Evolutionary conservation across 2,888 invertebrate genomes (phyloP).

Genomic region (Eilema griseolum): DNA sequence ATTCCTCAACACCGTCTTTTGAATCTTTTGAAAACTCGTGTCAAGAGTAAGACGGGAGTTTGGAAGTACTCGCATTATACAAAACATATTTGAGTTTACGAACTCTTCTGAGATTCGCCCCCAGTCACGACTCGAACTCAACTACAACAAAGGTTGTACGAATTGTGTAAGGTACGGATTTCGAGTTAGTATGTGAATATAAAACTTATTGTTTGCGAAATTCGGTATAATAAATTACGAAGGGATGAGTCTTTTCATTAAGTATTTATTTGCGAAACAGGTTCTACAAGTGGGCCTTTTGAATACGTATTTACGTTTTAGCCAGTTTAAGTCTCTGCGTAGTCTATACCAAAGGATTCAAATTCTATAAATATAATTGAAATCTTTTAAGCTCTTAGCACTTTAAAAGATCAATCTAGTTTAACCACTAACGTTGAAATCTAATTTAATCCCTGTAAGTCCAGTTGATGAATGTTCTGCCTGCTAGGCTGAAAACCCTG

Average conservation of each 20-base stretch:
- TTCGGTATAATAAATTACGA: not conserved
- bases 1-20: slow-evolving; percentile 22
- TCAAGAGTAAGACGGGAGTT: slow-evolving; percentile 27
- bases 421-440: not conserved
- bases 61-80: slow-evolving; percentile 38
- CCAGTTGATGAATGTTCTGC: not conserved
- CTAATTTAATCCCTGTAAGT: not conserved
- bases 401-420: not conserved
- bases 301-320: not conserved
- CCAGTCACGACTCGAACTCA: slow-evolving; percentile 33
- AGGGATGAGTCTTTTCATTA: not conserved
- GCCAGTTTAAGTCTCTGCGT: not conserved
- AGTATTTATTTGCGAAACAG: not conserved
- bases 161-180: slow-evolving; percentile 22
- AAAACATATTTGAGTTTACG: slow-evolving; percentile 44
- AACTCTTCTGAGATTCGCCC: slow-evolving; percentile 30
- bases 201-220: slow-evolving; percentile 13
- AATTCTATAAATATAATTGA: not conserved
- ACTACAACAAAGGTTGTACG: slow-evolving; percentile 32
- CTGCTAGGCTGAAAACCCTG: not conserved
- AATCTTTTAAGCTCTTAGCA: not conserved
- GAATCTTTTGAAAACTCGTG: slow-evolving; percentile 30
- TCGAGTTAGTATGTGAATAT: not conserved
- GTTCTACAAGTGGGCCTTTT: not conserved
- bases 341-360: not conserved